These are phyloP conservation scores for Diglossa cyanea DNA, from an alignment of 2,797 vertebrate genomes.

Conservation along the genomic window DNA sequence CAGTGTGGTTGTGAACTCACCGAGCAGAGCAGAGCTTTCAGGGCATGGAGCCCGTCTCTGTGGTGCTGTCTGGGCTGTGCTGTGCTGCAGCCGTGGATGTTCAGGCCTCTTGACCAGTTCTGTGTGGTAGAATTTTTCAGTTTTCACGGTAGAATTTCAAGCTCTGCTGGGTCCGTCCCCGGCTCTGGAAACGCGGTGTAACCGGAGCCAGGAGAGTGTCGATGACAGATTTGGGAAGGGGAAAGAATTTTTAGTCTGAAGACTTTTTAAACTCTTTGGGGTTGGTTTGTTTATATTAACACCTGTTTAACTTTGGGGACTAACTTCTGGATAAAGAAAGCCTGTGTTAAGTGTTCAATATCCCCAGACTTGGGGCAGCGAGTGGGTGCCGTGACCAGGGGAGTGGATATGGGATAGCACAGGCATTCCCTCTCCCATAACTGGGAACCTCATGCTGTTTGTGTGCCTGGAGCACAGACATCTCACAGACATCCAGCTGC, in stretches of 20 bases:
- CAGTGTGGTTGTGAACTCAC: background rate
- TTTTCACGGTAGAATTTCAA: background rate
- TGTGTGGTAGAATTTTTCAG: background rate
- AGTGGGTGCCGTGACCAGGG: background rate
- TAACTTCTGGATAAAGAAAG: slow-evolving; percentile 42
- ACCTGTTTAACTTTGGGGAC: slow-evolving; percentile 57
- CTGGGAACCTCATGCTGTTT: rapidly evolving
- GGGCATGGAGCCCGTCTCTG: background rate
- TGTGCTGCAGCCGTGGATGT: background rate
- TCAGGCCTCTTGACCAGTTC: background rate
- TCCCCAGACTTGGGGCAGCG: background rate
- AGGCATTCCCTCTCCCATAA: background rate
- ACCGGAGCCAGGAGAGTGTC: slow-evolving; percentile 19
- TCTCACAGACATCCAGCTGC: background rate
- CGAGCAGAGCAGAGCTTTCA: background rate
- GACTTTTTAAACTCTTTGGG: slow-evolving; percentile 39
- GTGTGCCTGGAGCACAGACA: background rate
- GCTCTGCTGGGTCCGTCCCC: background rate
- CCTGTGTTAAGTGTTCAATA: slow-evolving; percentile 26
- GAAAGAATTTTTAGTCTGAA: slow-evolving; percentile 55
- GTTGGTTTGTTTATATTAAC: slow-evolving; percentile 66
- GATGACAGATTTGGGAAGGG: slow-evolving; percentile 43
- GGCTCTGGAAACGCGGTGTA: background rate
- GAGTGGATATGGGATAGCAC: background rate
- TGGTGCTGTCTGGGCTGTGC: background rate